Conservation (phyloP, 2,797 vertebrate species). For the Paratrypauchen microcephalus region DNA sequence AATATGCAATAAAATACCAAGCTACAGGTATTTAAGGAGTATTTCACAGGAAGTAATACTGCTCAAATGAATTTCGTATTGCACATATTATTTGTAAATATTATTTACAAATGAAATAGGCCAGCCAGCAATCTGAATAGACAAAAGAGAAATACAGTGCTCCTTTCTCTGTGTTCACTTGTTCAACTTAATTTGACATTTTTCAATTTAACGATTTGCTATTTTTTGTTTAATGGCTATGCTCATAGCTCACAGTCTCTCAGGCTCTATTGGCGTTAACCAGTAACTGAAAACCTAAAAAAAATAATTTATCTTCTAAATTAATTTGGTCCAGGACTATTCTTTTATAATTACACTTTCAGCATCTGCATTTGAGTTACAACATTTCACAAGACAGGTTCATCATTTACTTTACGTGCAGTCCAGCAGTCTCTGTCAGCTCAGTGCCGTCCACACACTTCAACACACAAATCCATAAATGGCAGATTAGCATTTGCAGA, state of each 20-base stretch:
- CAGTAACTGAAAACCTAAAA: no score
- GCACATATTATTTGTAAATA: no score
- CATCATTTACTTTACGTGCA: conserved; percentile 43
- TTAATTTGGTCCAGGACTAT: neutral
- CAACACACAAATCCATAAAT: conserved; percentile 63
- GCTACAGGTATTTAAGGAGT: no score
- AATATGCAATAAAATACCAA: no score
- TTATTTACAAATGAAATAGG: neutral
- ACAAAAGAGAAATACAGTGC: neutral
- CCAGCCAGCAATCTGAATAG: neutral
- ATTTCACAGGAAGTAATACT: no score
- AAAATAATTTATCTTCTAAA: no score
- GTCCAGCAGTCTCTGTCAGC: conserved; percentile 37
- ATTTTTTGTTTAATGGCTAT: no score
- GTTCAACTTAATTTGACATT: neutral
- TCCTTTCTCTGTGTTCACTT: neutral
- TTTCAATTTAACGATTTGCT: no score
- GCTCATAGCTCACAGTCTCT: no score
- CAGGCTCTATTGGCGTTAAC: no score
- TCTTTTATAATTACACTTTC: neutral
- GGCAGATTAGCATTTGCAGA: conserved; percentile 66
- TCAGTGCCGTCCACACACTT: conserved; percentile 25
- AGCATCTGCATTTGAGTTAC: neutral
- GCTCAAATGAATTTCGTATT: no score
- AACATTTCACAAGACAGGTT: conserved; percentile 11